A percentile compares a stretch with the other conserved stretches of the same genome.
These are phyloP conservation scores for Heteronetta atricapilla DNA, from an alignment of 2,113 vertebrate species.

Conservation along the genomic window DNA sequence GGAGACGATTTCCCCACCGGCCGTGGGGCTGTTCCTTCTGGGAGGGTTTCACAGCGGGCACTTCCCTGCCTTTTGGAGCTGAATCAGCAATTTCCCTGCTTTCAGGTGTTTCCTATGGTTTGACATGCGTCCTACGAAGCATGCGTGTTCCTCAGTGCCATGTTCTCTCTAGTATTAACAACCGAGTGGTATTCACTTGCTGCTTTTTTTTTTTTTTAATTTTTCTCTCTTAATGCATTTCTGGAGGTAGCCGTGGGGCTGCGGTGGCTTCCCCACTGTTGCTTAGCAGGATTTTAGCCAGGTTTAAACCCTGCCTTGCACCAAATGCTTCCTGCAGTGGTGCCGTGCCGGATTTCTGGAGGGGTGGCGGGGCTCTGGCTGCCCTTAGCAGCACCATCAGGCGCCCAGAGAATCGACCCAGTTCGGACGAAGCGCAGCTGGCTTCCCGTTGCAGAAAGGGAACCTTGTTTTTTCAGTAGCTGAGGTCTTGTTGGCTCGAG, in stretches of 20 bases:
- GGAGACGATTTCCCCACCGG: background rate
- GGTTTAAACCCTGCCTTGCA: background rate
- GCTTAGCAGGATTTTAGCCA: background rate
- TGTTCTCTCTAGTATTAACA: background rate
- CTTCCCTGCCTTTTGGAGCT: background rate
- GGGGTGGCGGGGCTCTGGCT: background rate
- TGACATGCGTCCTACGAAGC: accelerated
- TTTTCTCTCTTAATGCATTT: background rate
- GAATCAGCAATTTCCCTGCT: background rate
- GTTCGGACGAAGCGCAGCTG: background rate
- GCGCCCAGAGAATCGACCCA: background rate
- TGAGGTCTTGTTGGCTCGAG: background rate
- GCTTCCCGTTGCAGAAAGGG: background rate
- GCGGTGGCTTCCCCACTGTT: background rate
- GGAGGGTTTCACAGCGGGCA: background rate
- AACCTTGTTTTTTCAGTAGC: background rate
- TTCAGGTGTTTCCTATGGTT: accelerated
- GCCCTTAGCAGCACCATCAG: accelerated
- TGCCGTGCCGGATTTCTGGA: background rate
- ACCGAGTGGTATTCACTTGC: background rate
- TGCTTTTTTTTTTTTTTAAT: background rate
- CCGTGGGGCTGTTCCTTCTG: background rate
- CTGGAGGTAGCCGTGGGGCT: background rate
- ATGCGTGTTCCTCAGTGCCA: background rate
- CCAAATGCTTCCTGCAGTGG: accelerated